Conservation (phyloP, 2,797 vertebrate species). For the Acomys russatus region DNA sequence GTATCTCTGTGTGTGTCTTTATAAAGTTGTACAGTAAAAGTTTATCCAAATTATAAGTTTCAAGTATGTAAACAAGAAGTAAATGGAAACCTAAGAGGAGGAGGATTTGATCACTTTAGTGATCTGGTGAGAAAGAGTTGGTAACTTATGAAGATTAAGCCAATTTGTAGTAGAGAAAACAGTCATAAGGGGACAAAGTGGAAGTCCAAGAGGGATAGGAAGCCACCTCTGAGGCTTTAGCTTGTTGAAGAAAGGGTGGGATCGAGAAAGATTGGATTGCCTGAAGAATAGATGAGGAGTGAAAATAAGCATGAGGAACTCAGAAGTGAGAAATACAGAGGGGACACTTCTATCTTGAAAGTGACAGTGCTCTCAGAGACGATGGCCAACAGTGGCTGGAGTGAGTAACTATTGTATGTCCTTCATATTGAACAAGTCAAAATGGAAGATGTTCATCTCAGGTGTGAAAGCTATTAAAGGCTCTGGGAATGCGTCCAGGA, state of each 20-base stretch:
- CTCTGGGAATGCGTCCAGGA: not conserved
- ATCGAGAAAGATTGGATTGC: not conserved
- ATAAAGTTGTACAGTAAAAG: not conserved
- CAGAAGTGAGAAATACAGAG: not conserved
- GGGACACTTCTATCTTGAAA: not conserved
- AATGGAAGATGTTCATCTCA: not conserved
- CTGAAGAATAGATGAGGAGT: not conserved
- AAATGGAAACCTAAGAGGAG: not conserved
- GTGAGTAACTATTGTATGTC: not conserved
- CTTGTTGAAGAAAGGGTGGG: not conserved
- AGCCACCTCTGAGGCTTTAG: not conserved
- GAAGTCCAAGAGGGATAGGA: not conserved
- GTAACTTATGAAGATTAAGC: not conserved
- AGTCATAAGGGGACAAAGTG: not conserved
- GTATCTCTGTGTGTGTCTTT: not conserved
- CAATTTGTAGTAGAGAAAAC: not conserved
- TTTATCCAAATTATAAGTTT: not conserved
- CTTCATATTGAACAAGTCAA: slow-evolving; percentile 9
- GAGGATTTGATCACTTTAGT: not conserved
- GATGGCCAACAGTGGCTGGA: no score
- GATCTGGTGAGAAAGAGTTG: not conserved
- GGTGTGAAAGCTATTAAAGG: not conserved
- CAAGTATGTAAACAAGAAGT: not conserved
- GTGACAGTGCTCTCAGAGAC: not conserved
- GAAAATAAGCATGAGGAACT: not conserved